A percentile compares a stretch with the other conserved stretches of the same genome.
Evolutionary conservation across 2,113 vertebrate species (phyloP).

Genomic region (Hyla sarda): DNA sequence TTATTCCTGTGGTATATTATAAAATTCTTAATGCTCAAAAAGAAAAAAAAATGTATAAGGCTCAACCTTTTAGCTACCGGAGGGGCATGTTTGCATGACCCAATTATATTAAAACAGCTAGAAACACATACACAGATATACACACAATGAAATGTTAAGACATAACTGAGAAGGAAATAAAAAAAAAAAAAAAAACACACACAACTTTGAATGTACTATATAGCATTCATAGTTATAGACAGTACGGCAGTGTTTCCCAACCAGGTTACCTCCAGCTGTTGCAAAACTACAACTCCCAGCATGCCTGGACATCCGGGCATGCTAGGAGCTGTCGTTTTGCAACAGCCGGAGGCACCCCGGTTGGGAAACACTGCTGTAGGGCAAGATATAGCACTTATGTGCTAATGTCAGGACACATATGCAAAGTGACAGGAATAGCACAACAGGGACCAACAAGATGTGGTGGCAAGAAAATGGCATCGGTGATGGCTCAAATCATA

Average conservation of each 20-base stretch:
- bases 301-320: too few species aligned
- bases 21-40: slow-evolving; percentile 7
- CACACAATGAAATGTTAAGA: slow-evolving; percentile 49
- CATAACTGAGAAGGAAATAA: neutral
- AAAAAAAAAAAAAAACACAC: too few species aligned
- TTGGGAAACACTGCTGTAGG: too few species aligned
- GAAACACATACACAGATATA: neutral
- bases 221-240: neutral
- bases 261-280: too few species aligned
- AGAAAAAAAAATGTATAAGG: neutral
- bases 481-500: slow-evolving; percentile 1
- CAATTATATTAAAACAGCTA: neutral
- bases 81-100: neutral
- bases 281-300: too few species aligned
- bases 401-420: neutral
- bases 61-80: neutral
- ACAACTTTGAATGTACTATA: neutral
- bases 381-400: neutral
- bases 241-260: too few species aligned
- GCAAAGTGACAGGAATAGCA: neutral
- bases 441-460: neutral
- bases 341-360: too few species aligned
- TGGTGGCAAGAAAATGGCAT: slow-evolving; percentile 54
- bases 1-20: neutral
- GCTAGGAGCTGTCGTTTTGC: too few species aligned